These are phyloP conservation scores for Sweltsa coloradensis DNA, from an alignment of 1,140 invertebrate genomes.

Conservation along the genomic window DNA sequence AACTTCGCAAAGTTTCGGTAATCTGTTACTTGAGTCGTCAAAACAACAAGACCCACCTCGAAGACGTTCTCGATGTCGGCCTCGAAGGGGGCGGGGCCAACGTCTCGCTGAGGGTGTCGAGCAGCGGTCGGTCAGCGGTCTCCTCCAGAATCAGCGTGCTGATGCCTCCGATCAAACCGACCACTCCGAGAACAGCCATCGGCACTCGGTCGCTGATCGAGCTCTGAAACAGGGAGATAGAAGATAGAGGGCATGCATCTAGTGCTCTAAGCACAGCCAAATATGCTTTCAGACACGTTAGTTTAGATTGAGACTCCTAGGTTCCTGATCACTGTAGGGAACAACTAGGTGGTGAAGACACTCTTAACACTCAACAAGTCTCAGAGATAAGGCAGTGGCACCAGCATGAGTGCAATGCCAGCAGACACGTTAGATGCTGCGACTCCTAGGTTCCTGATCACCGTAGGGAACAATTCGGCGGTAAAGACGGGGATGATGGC, in stretches of 20 bases:
- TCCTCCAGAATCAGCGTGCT: slow-evolving; percentile 12
- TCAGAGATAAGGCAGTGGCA: slow-evolving; percentile 63
- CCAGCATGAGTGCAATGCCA: slow-evolving; percentile 51
- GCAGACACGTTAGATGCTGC: slow-evolving; percentile 56
- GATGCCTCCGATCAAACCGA: slow-evolving; percentile 12
- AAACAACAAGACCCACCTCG: no score
- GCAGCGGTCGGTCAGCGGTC: slow-evolving; percentile 10
- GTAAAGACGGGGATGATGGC: slow-evolving; percentile 60
- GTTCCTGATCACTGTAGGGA: no score
- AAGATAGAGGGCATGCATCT: no score
- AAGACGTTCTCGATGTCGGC: no score
- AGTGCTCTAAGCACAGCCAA: no score
- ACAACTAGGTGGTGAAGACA: no score
- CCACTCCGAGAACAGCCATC: slow-evolving; percentile 10
- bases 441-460: slow-evolving; percentile 57
- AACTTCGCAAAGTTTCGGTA: no score
- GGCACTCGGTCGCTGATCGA: slow-evolving; percentile 7
- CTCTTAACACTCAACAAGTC: slow-evolving; percentile 40
- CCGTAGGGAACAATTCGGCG: slow-evolving; percentile 58
- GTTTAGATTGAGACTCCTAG: no score
- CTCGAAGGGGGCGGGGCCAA: no score
- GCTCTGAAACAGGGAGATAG: slow-evolving; percentile 6
- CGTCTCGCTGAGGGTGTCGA: slow-evolving; percentile 9
- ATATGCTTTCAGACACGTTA: no score
- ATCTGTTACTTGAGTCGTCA: no score